Evolutionary conservation across 2,797 vertebrate species (phyloP), one percentile per base, ranked within the genome.

Genomic region (Chlorospingus flavigularis): DNA sequence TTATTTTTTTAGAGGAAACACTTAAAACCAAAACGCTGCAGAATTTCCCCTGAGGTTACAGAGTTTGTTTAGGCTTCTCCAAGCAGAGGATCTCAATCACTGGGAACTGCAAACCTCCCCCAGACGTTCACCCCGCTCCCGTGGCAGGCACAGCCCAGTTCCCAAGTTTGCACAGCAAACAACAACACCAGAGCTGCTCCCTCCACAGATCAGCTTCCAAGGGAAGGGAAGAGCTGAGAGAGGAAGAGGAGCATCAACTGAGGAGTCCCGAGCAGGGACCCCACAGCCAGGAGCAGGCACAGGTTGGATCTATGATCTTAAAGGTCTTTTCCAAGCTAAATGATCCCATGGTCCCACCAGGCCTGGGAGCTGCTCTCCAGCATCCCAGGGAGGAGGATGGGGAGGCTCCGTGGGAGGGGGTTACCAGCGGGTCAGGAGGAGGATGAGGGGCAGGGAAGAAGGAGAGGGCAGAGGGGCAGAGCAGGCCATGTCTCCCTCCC

Each of bases 51-150:
- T 16, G 91, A 85, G 95, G 95, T 85, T 84, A 26, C 14, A 37
- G 67, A 90, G 90, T 94, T 96, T 96, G 94, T 95, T 95, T 95
- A 92, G 94, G 90, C 90, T 96, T 67, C 93, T 96, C 93, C 74
- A 51, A 62, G 57, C 62, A 33, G 93, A 85, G 93, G 86, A 91
- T 79, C 93, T 90, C 93, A 80, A n/a, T 93, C 93, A 85, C 61
- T 88, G 50, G 83, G 47, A 92, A 11, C 83, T 86, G 72, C 65
- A 86, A 83, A 42, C 91, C 95, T 95, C 95, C 93, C 93, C 53
- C 83, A 71, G 45, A 30, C 31, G 0, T 74, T 37, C 83, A 58
- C 24, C 82, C 78, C 3, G 6, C 88, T 89, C 77, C 12, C 2
- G 0, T 48, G 0, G 0, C 65, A 68, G 78, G 68, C 91, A 31